Conservation (phyloP, 2,113 vertebrate species). For the Tetraodon nigroviridis region DNA sequence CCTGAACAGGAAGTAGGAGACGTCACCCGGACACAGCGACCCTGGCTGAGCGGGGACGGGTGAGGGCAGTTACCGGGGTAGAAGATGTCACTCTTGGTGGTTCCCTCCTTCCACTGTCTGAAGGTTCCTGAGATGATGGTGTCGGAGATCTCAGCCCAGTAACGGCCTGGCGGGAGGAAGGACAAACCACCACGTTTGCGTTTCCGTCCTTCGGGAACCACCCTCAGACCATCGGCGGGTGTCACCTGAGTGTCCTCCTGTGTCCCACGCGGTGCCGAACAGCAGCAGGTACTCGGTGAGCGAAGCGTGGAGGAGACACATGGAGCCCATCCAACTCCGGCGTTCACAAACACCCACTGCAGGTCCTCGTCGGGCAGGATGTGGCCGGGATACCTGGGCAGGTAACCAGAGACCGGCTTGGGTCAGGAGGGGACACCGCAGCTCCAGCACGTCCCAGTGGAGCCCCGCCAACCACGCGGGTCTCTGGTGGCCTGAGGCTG, state of each 20-base stretch:
- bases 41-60: neutral
- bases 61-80: conserved; percentile 81
- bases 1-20: conserved; percentile 66
- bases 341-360: conserved; percentile 96
- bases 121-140: conserved; percentile 93
- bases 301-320: conserved; percentile 90
- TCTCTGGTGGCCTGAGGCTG: no score
- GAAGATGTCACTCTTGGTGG: conserved; percentile 91
- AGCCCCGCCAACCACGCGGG: no score
- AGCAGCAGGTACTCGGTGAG: conserved; percentile 92
- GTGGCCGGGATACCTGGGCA: conserved; percentile 83
- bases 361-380: conserved; percentile 94
- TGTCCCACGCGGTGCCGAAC: conserved; percentile 91
- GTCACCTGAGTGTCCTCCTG: conserved; percentile 90
- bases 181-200: neutral
- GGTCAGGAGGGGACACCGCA: no score
- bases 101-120: conserved; percentile 95
- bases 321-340: conserved; percentile 95
- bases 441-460: no score
- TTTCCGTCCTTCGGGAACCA: neutral
- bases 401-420: neutral
- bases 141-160: conserved; percentile 94
- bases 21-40: neutral
- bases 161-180: conserved; percentile 77
- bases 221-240: no score